phyloP scores from a whole-genome alignment of 2,113 vertebrate species.

The rabbit (Oryctolagus cuniculus) region DNA sequence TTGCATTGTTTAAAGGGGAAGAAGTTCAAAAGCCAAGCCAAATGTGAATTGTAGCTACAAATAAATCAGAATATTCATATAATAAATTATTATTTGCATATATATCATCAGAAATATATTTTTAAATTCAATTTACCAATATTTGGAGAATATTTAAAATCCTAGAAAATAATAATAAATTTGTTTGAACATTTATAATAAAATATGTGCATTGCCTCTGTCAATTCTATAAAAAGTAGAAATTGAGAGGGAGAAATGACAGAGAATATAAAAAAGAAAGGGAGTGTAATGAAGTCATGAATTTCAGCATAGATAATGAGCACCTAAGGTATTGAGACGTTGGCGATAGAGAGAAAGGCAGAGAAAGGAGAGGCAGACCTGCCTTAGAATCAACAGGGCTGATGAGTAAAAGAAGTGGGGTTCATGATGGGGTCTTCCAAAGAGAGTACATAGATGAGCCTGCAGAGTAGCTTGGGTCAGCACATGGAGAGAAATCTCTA shows the following conservation, averaged over 20 bases:
- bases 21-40: background rate
- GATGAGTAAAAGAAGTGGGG: background rate
- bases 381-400: background rate
- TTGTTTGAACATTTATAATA: background rate
- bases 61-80: background rate
- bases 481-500: background rate
- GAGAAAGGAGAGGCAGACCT: background rate
- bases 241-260: background rate
- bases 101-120: background rate
- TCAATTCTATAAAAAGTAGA: background rate
- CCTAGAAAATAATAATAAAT: background rate
- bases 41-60: background rate
- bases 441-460: background rate
- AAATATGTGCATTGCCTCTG: background rate
- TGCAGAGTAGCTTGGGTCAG: background rate
- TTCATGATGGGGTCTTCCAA: too few species aligned
- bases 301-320: background rate
- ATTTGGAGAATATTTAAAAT: background rate
- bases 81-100: background rate
- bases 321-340: accelerated
- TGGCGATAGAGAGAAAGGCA: background rate
- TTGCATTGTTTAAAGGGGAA: background rate
- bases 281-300: background rate
- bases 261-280: background rate
- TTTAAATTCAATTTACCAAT: background rate